Evolutionary conservation across 1,140 invertebrate species (phyloP), one percentile per base, ranked within the genome.

Genomic region (Plectus sambesii): DNA sequence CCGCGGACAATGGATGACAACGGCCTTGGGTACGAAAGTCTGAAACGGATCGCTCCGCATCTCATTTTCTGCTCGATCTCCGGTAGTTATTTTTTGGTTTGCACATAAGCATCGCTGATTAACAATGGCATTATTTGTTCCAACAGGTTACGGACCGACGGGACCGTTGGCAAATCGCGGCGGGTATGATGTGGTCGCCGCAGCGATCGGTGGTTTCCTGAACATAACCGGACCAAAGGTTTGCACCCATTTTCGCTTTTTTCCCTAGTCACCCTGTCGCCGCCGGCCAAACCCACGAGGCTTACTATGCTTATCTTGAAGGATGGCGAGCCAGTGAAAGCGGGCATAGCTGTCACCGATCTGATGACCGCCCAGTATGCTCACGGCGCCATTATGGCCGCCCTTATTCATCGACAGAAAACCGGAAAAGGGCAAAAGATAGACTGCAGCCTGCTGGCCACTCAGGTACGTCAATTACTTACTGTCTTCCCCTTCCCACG

Each of bases 131-230:
- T n/a, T n/a, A n/a, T n/a, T n/a, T n/a, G n/a, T n/a, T n/a, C n/a
- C n/a, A n/a, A n/a, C 30, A 75, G 74, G 89, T 0, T 97, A 84
- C 72, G 92, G 92, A 0, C 75, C 79, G 1, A 73, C 76, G 38
- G 90, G 90, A 1, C 87, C 87, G 0, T 94, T 93, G 73, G 72
- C 74, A 2, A 75, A 79, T 40, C 80, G 82, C 61, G 83, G 87
- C 19, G 90, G 90, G 44, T 96, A 93, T 73, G 90, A 97, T 75
- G 84, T 93, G 0, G 89, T 96, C 55, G 87, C 87, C 9, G 81
- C 87, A 5, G 90, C 87, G 0, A 75, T 89, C 46, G 89, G 87
- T 9, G 90, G 90, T 1, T 72, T 96, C 0, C 59, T 96, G 36
- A 78, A 87, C 62, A 83, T 88, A 17, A 97, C 90, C 0, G 92